Base-by-base conservation (phyloP, 2,113 vertebrate genomes). In the Myxocyprinus asiaticus region DNA sequence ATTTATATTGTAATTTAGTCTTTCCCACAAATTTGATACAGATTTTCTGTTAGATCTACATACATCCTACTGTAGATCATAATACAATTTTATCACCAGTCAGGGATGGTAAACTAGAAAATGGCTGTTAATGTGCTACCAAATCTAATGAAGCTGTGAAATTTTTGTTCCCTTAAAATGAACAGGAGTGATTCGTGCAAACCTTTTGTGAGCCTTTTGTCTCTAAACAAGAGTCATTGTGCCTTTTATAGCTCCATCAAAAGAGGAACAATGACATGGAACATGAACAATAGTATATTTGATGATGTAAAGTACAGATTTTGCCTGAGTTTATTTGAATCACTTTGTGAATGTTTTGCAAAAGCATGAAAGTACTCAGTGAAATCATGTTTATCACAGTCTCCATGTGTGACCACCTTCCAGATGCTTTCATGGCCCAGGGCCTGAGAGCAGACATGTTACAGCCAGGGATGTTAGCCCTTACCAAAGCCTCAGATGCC, bases 401-500 rank as follows among this genome's bases (percentile, higher is more conserved):
- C 43, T 68, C 44, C n/a, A 48, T 77, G 67, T 48, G 17, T 80
- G 78, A 71, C 76, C 45, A 70, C 50, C 17, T 51, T 76, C 56
- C 66, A 63, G 66, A 73, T 84, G 83, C 14, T 69, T 55, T 58
- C 42, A 58, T 50, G 64, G 81, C 76, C 59, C 17, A 8, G 45
- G 9, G 71, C 14, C 55, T 58, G 14, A 7, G 6, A 15, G 14
- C 55, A 58, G 55, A 58, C 55, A 14, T 14, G 10, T 56, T 33
- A 33, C 22, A 33, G 22, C 22, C 22, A 33, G 22, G 3, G 22
- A 33, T 33, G 22, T 33, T 33, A 33, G 22, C n/a, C n/a, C n/a
- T n/a, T n/a, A n/a, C n/a, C n/a, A n/a, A n/a, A n/a, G n/a, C 7
- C 82, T 75, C 82, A 68, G 75, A 67, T 56, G 68, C 58, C 47